These are phyloP conservation scores for Hermodice carunculata DNA, from an alignment of 2,888 invertebrate species.

Conservation along the genomic window DNA sequence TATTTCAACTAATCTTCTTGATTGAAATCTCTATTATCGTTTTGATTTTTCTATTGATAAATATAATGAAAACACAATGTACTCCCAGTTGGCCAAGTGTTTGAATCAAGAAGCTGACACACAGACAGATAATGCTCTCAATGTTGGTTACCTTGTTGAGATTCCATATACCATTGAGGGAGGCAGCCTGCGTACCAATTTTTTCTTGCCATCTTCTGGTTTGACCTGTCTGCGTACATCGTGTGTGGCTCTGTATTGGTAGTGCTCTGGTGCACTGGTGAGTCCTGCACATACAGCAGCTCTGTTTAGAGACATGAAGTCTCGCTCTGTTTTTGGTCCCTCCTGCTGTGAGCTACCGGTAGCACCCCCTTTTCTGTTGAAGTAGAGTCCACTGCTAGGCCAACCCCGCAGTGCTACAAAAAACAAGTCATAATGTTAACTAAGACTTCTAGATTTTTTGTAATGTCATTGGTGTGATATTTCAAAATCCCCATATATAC, in stretches of 20 bases:
- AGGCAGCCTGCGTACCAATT: conserved; percentile 53
- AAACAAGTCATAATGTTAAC: too few species aligned
- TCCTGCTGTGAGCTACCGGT: background rate
- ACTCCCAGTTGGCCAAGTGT: too few species aligned
- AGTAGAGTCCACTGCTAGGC: conserved; percentile 14
- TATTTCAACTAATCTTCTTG: too few species aligned
- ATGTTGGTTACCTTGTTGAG: conserved; percentile 54
- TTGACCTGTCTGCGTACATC: conserved; percentile 56
- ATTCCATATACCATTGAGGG: conserved; percentile 65
- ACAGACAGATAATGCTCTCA: too few species aligned
- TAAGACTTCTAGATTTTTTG: too few species aligned
- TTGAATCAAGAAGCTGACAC: too few species aligned
- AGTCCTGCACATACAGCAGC: conserved; percentile 63
- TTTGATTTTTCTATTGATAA: too few species aligned
- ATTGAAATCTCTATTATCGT: too few species aligned
- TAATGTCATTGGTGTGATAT: too few species aligned
- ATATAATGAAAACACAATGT: too few species aligned
- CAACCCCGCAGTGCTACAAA: conserved; percentile 14
- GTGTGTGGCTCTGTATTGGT: conserved; percentile 63
- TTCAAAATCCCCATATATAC: too few species aligned
- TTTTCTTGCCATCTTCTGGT: conserved; percentile 43
- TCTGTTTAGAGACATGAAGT: conserved; percentile 65
- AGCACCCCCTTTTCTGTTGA: conserved; percentile 1
- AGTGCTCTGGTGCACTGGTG: conserved; percentile 59
- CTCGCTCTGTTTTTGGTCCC: conserved; percentile 33